These are phyloP conservation scores for Drosophila varians DNA, from an alignment of 1,140 invertebrate genomes.

Conservation along the genomic window DNA sequence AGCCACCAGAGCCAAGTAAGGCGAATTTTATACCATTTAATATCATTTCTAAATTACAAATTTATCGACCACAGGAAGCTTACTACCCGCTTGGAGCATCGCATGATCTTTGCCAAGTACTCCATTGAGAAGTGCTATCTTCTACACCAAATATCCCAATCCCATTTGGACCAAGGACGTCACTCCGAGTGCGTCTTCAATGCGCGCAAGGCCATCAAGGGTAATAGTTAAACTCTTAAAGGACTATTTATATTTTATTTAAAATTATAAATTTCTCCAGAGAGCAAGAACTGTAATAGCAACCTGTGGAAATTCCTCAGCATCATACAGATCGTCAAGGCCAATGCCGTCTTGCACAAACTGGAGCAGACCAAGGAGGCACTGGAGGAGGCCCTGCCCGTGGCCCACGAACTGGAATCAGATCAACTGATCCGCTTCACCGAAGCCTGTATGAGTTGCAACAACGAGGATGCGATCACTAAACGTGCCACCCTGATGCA, in stretches of 20 bases:
- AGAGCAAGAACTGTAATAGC: constrained; percentile 57
- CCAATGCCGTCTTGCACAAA: constrained; percentile 66
- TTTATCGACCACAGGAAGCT: constrained; percentile 11
- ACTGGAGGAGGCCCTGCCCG: constrained; percentile 42
- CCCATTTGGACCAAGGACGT: constrained; percentile 54
- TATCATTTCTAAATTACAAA: not conserved
- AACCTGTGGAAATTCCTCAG: constrained; percentile 63
- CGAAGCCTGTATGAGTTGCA: constrained; percentile 39
- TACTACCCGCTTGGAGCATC: constrained; percentile 47
- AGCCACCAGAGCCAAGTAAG: constrained; percentile 32
- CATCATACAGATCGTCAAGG: constrained; percentile 62
- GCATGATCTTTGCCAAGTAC: constrained; percentile 67
- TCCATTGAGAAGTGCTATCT: constrained; percentile 76
- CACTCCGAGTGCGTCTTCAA: constrained; percentile 70
- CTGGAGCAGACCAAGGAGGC: constrained; percentile 66
- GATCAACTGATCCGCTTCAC: constrained; percentile 42
- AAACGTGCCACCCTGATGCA: constrained; percentile 20
- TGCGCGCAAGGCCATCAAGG: constrained; percentile 58
- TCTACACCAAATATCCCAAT: constrained; percentile 52
- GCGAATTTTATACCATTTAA: not conserved
- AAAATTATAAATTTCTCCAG: constrained; percentile 4
- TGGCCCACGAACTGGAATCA: constrained; percentile 40
- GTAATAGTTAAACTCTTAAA: constrained; percentile 6
- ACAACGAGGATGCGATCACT: constrained; percentile 32
- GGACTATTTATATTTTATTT: not conserved